phyloP scores from a whole-genome alignment of 2,797 vertebrate species.

The Takifugu rubripes region DNA sequence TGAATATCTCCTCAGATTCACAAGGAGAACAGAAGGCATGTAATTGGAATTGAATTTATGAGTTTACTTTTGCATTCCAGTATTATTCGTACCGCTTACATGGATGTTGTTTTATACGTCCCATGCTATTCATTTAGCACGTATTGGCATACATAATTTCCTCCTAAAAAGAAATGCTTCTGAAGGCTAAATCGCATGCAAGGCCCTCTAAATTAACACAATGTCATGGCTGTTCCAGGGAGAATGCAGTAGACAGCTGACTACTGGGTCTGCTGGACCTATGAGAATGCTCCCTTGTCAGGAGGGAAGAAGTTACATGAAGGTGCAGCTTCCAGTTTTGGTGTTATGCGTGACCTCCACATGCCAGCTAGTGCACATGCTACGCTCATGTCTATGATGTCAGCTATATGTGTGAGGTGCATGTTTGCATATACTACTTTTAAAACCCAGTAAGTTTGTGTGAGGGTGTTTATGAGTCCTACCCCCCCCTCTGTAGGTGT shows the following conservation, averaged over 20 bases:
- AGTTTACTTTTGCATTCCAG: constrained; percentile 5
- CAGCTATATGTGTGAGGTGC: constrained; percentile 17
- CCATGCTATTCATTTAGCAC: constrained; percentile 2
- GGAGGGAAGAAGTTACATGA: constrained; percentile 79
- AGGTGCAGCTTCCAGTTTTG: constrained; percentile 77
- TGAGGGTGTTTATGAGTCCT: constrained; percentile 46
- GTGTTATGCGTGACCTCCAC: constrained; percentile 72
- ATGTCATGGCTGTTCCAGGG: constrained; percentile 62
- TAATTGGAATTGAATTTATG: constrained; percentile 16
- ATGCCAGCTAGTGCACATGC: constrained; percentile 66
- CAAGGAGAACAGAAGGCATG: constrained; percentile 12
- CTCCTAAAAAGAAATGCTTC: constrained; percentile 21
- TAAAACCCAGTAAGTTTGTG: constrained; percentile 26
- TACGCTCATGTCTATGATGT: constrained; percentile 59
- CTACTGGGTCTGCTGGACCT: constrained; percentile 66
- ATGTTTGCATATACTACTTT: constrained; percentile 40
- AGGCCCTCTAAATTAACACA: constrained; percentile 59
- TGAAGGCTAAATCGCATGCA: constrained; percentile 41
- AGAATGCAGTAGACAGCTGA: constrained; percentile 80
- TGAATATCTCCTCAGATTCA: constrained; percentile 27
- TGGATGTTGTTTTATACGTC: constrained; percentile 7
- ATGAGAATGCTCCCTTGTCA: constrained; percentile 71
- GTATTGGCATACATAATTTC: constrained; percentile 9
- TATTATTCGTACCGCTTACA: constrained; percentile 5
- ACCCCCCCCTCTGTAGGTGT: constrained; percentile 30